Conservation (phyloP, 2,113 vertebrate species). For the Podarcis muralis region DNA sequence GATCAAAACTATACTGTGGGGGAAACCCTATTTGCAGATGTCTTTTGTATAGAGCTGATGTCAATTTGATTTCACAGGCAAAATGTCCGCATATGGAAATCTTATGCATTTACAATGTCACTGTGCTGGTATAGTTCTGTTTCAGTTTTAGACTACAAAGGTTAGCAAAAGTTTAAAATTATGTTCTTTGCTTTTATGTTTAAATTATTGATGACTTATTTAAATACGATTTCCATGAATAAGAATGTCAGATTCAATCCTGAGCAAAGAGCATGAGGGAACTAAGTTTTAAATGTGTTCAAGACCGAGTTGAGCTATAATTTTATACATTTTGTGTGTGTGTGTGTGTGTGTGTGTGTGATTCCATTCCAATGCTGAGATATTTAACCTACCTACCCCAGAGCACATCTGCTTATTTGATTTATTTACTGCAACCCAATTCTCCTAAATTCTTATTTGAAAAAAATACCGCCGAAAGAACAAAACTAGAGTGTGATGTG, state of each 20-base stretch:
- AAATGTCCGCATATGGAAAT: conserved; percentile 66
- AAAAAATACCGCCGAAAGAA: conserved; percentile 64
- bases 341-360: neutral
- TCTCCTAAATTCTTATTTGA: conserved; percentile 59
- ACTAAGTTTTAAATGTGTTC: conserved; percentile 59
- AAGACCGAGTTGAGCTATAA: conserved; percentile 50
- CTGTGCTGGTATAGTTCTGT: conserved; percentile 62
- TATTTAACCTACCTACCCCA: neutral
- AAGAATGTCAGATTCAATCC: conserved; percentile 76
- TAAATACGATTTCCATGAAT: conserved; percentile 73
- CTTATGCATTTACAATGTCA: conserved; percentile 65
- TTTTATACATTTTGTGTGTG: conserved; percentile 45
- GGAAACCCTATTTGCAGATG: conserved; percentile 64
- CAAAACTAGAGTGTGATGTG: conserved; percentile 64
- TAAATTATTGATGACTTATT: conserved; percentile 70
- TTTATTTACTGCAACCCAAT: conserved; percentile 33
- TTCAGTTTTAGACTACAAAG: conserved; percentile 64
- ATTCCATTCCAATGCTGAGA: neutral
- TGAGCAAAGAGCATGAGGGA: conserved; percentile 71
- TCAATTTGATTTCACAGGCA: conserved; percentile 71
- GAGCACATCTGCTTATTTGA: neutral
- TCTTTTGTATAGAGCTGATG: conserved; percentile 68
- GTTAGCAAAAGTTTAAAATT: conserved; percentile 67
- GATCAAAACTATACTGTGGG: conserved; percentile 14
- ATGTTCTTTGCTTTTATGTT: conserved; percentile 62